Base-by-base conservation (phyloP, 1,140 invertebrate genomes). In the Magallana gigas region DNA sequence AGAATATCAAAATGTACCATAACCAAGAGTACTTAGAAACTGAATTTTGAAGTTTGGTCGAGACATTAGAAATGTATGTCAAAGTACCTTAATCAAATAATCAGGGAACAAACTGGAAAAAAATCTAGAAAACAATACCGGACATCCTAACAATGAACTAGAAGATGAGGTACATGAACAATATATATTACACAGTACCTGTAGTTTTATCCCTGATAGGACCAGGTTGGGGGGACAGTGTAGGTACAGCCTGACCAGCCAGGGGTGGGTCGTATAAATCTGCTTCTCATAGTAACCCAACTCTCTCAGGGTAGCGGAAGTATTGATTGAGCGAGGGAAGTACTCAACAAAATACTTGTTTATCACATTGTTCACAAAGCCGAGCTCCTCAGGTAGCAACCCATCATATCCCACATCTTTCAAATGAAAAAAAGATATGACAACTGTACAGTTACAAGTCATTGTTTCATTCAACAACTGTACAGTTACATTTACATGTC, bases 221-320 rank as follows among this genome's bases (percentile, higher is more conserved):
- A 90, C 59, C 0, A 92, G 57, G 83, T 92, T 89, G 18, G 90
- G 90, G 87, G 93, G 93, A 89, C 93, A 94, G 80, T 94, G 88
- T 16, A 94, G n/a, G 84, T 93, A 94, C 68, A 93, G 80, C 83
- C 90, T 90, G 85, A 93, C 90, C 48, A 94, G 88, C 93, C 93
- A 94, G 29, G 93, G 92, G 88, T 94, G 93, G 8, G 93, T 93
- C 1, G 91, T 94, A 85, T 94, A 94, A 11, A 92, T 89, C 82
- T 93, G 91, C 59, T 85, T 91, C 76, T 93, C 92, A 83, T 48
- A 81, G 85, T 91, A 93, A 9, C 90, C 92, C 11, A 86, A 57
- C 0, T 48, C 60, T 36, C 85, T n/a, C 29, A 94, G 87, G 11
- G 89, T 29, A 1, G 88, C 68, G 5, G 91, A 89, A 48, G 91